Conservation (phyloP, 1,140 invertebrate genomes). For the Hylaeus volcanicus region DNA sequence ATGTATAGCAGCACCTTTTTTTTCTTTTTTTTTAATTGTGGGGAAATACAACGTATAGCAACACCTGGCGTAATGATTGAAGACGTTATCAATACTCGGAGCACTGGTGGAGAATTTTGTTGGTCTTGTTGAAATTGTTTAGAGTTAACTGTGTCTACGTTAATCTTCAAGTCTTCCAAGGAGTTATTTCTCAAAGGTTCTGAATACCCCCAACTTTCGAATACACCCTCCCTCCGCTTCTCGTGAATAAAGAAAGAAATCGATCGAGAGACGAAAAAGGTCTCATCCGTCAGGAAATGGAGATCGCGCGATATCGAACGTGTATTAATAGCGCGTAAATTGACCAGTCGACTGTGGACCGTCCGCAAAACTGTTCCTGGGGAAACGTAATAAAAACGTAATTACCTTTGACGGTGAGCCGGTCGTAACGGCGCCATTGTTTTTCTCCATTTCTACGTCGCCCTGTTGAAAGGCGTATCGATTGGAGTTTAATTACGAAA, state of each 20-base stretch:
- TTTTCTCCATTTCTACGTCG: slow-evolving; percentile 22
- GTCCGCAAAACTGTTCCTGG: slow-evolving; percentile 38
- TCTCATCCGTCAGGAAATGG: not conserved
- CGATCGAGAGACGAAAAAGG: not conserved
- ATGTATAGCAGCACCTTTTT: too few species aligned
- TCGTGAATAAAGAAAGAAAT: not conserved
- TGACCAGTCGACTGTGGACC: slow-evolving; percentile 29
- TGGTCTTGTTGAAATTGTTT: too few species aligned
- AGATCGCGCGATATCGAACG: slow-evolving; percentile 13
- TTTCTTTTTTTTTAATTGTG: too few species aligned
- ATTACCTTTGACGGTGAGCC: slow-evolving; percentile 43
- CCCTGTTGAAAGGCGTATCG: slow-evolving; percentile 37
- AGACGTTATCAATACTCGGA: too few species aligned
- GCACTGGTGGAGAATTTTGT: too few species aligned
- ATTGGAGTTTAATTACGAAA: slow-evolving; percentile 50
- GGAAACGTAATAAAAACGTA: slow-evolving; percentile 58
- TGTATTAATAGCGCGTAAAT: slow-evolving; percentile 52
- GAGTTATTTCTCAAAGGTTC: too few species aligned
- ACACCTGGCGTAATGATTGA: too few species aligned
- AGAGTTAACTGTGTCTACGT: too few species aligned
- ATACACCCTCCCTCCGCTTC: too few species aligned
- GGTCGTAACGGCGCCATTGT: slow-evolving; percentile 17
- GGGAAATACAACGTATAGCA: too few species aligned
- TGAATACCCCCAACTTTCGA: too few species aligned
- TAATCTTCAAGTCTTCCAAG: too few species aligned